Conservation (phyloP, 2,797 vertebrate genomes). For the Eulemur mongoz region DNA sequence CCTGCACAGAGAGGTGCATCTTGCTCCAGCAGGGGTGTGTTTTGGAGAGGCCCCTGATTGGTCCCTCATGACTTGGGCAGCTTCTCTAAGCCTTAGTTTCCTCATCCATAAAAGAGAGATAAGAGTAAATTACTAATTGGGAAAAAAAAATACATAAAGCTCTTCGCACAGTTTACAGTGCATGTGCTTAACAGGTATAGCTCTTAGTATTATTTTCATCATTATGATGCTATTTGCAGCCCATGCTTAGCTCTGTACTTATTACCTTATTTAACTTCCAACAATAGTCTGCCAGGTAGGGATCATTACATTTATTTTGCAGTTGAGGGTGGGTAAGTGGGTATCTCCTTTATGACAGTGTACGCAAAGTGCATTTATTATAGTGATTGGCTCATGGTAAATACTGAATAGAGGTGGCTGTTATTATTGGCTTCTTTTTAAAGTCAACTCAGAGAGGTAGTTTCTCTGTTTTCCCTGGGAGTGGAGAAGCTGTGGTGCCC, state of each 20-base stretch:
- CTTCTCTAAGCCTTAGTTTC: background rate
- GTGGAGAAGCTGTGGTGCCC: background rate
- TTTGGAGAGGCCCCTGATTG: background rate
- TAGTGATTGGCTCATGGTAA: background rate
- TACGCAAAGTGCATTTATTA: background rate
- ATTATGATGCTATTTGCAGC: background rate
- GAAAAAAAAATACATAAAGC: background rate
- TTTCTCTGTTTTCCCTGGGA: background rate
- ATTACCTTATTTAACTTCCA: background rate
- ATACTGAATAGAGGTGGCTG: background rate
- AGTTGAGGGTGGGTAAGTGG: background rate
- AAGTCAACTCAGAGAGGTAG: background rate
- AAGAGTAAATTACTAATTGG: background rate
- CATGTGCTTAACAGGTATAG: background rate
- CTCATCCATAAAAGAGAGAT: background rate
- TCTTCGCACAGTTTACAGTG: background rate
- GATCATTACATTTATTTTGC: background rate
- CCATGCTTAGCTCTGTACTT: background rate
- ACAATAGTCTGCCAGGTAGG: background rate
- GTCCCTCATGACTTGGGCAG: background rate
- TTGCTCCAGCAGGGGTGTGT: background rate
- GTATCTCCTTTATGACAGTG: background rate
- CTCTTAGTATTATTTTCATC: background rate
- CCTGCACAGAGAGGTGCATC: background rate
- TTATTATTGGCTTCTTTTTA: constrained; percentile 6